These are phyloP conservation scores for Chaetodon auriga DNA, from an alignment of 2,113 vertebrate species.

Conservation along the genomic window DNA sequence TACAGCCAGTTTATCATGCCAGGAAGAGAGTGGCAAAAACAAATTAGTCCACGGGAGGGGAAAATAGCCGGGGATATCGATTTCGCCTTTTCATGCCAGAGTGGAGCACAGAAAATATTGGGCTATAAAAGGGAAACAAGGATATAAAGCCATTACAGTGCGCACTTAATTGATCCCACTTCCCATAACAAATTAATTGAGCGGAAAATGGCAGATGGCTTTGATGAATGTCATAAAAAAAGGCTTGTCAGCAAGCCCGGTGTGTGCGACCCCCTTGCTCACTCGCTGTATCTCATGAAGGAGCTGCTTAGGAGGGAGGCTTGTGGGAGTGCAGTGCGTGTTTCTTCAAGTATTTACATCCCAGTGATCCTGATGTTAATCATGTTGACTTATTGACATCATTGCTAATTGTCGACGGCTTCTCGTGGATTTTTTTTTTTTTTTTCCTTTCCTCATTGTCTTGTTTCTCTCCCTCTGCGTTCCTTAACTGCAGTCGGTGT, in stretches of 20 bases:
- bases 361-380: slow-evolving; percentile 71
- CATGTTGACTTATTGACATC: slow-evolving; percentile 76
- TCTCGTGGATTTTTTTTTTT: slow-evolving; percentile 15
- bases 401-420: slow-evolving; percentile 67
- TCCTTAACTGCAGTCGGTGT: slow-evolving; percentile 40
- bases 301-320: slow-evolving; percentile 47
- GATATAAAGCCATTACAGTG: slow-evolving; percentile 86
- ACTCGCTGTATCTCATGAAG: slow-evolving; percentile 44
- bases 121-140: slow-evolving; percentile 87
- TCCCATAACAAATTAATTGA: slow-evolving; percentile 88
- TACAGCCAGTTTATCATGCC: slow-evolving; percentile 79
- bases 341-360: slow-evolving; percentile 72
- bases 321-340: slow-evolving; percentile 24
- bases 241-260: slow-evolving; percentile 82
- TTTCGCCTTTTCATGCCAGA: slow-evolving; percentile 82
- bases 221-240: slow-evolving; percentile 86
- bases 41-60: slow-evolving; percentile 78
- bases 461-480: slow-evolving; percentile 20
- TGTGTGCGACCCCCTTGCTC: slow-evolving; percentile 67
- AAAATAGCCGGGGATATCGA: slow-evolving; percentile 80
- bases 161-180: slow-evolving; percentile 87
- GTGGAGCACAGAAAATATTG: slow-evolving; percentile 86
- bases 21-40: slow-evolving; percentile 80
- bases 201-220: slow-evolving; percentile 89
- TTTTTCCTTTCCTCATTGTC: slow-evolving; percentile 25